Evolutionary conservation across 2,797 vertebrate genomes (phyloP).

Genomic region (Percopsis omiscomaycus): DNA sequence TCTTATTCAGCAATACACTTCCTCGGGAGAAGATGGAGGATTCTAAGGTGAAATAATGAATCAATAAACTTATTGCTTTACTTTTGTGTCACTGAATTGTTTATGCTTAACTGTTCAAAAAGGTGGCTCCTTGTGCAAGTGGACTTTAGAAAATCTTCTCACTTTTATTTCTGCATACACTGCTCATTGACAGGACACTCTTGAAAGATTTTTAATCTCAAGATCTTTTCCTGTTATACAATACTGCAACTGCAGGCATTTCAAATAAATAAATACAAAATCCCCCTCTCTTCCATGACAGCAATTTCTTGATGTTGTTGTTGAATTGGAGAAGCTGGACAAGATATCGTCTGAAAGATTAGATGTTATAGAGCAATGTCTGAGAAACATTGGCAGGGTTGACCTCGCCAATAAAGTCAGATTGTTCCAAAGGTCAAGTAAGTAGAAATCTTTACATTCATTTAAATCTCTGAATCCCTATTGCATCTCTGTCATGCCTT

Average conservation of each 20-base stretch:
- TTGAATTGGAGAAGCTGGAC: conserved; percentile 86
- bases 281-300: conserved; percentile 46
- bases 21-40: conserved; percentile 74
- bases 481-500: no score
- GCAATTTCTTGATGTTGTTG: conserved; percentile 87
- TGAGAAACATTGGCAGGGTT: conserved; percentile 79
- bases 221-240: neutral
- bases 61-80: neutral
- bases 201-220: no score
- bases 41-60: conserved; percentile 74
- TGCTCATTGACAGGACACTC: neutral
- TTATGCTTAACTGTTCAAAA: no score
- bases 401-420: conserved; percentile 85
- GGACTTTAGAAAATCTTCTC: neutral
- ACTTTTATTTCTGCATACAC: neutral
- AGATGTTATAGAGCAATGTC: conserved; percentile 80
- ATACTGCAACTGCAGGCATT: no score
- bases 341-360: conserved; percentile 80
- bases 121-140: neutral
- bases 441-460: conserved; percentile 18
- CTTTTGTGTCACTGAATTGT: neutral
- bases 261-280: neutral
- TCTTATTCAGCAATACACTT: conserved; percentile 75
- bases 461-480: neutral
- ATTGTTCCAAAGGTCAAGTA: conserved; percentile 80